Conservation (phyloP, 2,888 invertebrate species). For the Caenorhabditis plicata region DNA sequence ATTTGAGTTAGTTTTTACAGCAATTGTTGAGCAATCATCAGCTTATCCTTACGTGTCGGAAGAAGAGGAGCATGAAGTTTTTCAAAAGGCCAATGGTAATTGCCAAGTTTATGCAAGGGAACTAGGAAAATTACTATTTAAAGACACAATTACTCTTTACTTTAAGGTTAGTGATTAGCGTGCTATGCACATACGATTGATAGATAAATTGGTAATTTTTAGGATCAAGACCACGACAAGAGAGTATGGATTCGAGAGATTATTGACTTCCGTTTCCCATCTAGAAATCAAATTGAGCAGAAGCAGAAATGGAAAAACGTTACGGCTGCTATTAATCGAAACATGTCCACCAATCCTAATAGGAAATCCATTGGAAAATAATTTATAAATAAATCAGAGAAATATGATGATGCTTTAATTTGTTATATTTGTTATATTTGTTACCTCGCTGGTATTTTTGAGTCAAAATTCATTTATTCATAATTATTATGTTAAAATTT, state of each 20-base stretch:
- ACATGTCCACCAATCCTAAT: conserved; percentile 34
- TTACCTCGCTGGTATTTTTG: not conserved
- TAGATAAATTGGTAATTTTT: conserved; percentile 4
- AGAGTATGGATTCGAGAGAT: conserved; percentile 49
- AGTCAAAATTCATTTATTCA: too few species aligned
- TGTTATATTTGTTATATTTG: not conserved
- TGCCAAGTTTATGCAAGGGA: conserved; percentile 40
- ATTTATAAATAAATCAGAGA: conserved; percentile 1
- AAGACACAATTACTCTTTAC: conserved; percentile 36
- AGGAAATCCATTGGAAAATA: not conserved
- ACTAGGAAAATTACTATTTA: conserved; percentile 37
- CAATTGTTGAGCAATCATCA: conserved; percentile 15
- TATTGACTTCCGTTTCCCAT: conserved; percentile 48
- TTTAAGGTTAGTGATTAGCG: conserved; percentile 32
- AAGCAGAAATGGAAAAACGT: conserved; percentile 50
- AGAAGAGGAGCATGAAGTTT: conserved; percentile 36
- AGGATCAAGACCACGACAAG: conserved; percentile 47
- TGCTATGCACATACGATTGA: not conserved
- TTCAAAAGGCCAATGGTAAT: conserved; percentile 30
- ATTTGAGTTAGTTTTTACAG: not conserved
- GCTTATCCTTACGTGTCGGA: conserved; percentile 43
- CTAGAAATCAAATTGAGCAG: conserved; percentile 29
- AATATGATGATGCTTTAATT: not conserved
- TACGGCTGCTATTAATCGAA: conserved; percentile 47
- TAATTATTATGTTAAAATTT: too few species aligned